A percentile compares a stretch with the other conserved stretches of the same genome.
Conservation (phyloP, 2,797 vertebrate genomes). For the Cynopterus sphinx region DNA sequence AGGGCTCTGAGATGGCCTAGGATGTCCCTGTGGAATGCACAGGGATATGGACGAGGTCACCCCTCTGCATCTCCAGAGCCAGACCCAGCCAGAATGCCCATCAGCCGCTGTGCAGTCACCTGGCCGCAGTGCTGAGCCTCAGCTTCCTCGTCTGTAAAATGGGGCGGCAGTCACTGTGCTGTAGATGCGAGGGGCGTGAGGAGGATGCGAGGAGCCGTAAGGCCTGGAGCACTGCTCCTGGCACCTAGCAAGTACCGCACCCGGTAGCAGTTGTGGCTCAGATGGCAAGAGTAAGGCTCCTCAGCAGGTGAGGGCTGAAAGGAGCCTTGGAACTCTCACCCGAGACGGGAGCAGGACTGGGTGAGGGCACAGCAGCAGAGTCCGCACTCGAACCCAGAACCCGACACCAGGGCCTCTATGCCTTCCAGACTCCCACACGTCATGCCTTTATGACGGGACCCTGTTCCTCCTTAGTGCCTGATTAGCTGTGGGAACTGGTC, state of each 20-base stretch:
- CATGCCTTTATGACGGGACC: too few relatives aligned
- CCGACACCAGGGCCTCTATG: neutral
- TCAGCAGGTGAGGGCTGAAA: neutral
- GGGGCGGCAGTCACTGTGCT: neutral
- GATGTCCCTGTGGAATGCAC: neutral
- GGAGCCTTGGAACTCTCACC: neutral
- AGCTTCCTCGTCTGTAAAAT: neutral
- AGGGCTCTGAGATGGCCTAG: neutral
- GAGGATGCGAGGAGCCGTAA: accelerated
- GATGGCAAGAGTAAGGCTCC: too few relatives aligned
- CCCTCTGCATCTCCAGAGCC: neutral
- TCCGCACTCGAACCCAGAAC: neutral
- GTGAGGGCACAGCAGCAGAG: neutral
- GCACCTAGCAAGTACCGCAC: neutral
- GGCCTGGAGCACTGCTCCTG: neutral
- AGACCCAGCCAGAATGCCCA: neutral
- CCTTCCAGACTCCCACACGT: too few relatives aligned
- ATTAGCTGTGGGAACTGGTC: neutral
- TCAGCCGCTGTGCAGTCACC: too few relatives aligned
- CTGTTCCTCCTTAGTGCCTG: neutral
- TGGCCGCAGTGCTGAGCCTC: neutral
- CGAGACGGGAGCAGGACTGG: too few relatives aligned
- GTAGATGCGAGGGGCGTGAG: neutral
- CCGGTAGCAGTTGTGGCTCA: too few relatives aligned
- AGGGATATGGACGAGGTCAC: neutral